These are phyloP conservation scores for Strix aluco DNA, from an alignment of 2,113 vertebrate genomes.

Conservation along the genomic window DNA sequence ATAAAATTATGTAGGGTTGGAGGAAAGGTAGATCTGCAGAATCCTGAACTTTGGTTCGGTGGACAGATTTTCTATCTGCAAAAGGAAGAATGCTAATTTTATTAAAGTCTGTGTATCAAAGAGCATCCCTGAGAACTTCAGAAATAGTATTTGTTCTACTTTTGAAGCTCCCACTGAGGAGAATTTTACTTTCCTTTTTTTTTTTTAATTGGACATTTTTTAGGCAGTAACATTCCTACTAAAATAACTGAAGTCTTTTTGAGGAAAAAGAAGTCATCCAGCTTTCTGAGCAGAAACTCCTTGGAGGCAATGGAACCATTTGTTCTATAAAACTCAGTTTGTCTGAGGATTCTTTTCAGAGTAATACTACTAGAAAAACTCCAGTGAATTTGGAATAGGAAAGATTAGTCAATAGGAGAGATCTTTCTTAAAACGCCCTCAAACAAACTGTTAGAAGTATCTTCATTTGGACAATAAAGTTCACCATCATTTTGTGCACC, in stretches of 20 bases:
- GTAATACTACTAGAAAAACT: neutral
- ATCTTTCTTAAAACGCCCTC: neutral
- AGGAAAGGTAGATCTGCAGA: neutral
- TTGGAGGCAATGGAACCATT: neutral
- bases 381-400: neutral
- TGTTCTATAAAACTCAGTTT: neutral
- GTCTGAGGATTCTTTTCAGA: neutral
- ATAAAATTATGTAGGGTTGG: neutral
- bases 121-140: neutral
- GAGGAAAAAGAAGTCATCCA: neutral
- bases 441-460: neutral
- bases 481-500: neutral
- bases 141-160: neutral
- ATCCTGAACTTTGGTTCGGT: neutral
- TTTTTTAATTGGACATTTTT: neutral
- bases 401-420: neutral
- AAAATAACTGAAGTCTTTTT: neutral
- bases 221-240: neutral
- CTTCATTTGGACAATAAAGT: neutral
- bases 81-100: neutral
- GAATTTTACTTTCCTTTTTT: neutral
- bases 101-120: neutral
- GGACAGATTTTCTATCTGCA: neutral
- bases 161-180: neutral
- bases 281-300: neutral